Base-by-base conservation (phyloP, 2,888 invertebrate genomes). In the Andrena chrysosceles region DNA sequence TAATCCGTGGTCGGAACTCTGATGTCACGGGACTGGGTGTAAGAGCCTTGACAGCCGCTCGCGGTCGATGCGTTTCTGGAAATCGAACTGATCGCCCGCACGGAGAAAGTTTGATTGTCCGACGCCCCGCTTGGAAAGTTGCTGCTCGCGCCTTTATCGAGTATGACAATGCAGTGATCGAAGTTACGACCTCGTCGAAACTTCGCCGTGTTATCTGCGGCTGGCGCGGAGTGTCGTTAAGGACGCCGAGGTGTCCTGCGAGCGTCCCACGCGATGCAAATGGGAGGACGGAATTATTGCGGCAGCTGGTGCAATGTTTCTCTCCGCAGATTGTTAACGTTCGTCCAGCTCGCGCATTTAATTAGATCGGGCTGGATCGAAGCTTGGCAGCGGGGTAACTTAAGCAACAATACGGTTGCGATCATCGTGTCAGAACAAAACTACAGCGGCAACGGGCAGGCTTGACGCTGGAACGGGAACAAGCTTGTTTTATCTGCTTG, bases 31-130 rank as follows among this genome's bases (percentile, higher is more conserved):
- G 35, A 16, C 16, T 33, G 59, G 13, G 42, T 31, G n/a, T 7
- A 35, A 52, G 42, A 26, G 60, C 35, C 56, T 33, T 29, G 59
- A 42, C 16, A 26, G 75, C 62, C 52, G 67, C 26, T 62, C 54
- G 35, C 35, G 35, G 33, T 42, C 74, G 70, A 35, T 35, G 29
- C 70, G 62, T 70, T 70, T 59, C 72, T 42, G 42, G 67, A 33
- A 66, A 59, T 49, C 35, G 56, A 67, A 81, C 69, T 29, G 54
- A 69, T 73, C 42, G 20, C 42, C 16, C 16, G 70, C 6, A 2
- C 29, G n/a, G 68, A 33, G 75, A 82, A 82, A 82, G 81, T 82
- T 82, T 68, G 75, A 82, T 82, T 68, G 82, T 29, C 73, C 69
- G 79, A 31, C 69, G 33, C 68, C 42, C 69, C 60, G 33, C 23